These are phyloP conservation scores for Ceyx cyanopectus DNA, from an alignment of 2,113 vertebrate species.

Conservation along the genomic window DNA sequence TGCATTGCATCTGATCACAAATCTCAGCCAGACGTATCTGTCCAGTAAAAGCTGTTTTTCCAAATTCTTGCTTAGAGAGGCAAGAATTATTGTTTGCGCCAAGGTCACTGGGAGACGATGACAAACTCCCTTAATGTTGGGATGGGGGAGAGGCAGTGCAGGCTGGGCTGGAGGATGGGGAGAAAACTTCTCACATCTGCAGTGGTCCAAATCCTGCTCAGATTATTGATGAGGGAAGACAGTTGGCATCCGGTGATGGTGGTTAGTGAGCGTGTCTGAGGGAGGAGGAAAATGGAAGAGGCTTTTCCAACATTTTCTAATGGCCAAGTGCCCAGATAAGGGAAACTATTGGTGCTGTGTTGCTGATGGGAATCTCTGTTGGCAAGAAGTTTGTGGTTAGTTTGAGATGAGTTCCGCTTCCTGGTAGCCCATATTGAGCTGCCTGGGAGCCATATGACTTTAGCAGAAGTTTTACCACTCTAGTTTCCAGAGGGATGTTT, in stretches of 20 bases:
- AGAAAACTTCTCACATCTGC: background rate
- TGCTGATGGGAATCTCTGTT: background rate
- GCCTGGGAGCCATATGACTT: background rate
- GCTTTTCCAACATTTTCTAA: background rate
- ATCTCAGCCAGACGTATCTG: constrained; percentile 21
- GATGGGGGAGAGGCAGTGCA: background rate
- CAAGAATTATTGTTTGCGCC: background rate
- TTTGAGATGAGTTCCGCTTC: background rate
- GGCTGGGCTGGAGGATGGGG: background rate
- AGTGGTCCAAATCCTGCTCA: background rate
- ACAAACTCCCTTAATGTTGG: background rate
- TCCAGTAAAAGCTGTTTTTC: constrained; percentile 7
- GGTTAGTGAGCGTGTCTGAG: background rate
- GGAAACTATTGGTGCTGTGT: background rate
- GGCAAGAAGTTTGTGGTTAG: background rate
- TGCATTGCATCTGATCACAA: constrained; percentile 41
- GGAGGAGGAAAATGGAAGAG: background rate
- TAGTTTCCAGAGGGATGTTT: constrained; percentile 14
- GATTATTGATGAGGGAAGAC: background rate
- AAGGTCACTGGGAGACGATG: background rate
- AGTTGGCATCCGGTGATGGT: background rate
- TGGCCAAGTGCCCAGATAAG: background rate
- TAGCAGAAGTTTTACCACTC: background rate
- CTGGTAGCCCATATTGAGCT: background rate
- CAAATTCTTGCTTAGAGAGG: constrained; percentile 35